phyloP scores from a whole-genome alignment of 2,888 invertebrate species.

The Megaustenia siamemsis region DNA sequence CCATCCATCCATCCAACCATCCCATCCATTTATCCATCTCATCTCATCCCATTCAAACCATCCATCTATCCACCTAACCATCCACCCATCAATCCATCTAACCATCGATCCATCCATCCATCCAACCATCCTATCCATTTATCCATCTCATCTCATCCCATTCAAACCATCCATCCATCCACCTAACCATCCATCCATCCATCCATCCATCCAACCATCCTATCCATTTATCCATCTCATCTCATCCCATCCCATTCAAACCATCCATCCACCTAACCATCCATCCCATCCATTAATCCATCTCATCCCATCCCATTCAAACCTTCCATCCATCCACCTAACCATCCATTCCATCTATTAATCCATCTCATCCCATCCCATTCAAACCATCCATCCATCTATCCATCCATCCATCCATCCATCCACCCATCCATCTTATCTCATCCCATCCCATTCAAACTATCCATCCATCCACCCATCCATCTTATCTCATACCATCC shows the following conservation, averaged over 20 bases:
- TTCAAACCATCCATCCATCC: not conserved
- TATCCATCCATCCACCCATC: no score
- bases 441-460: no score
- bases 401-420: no score
- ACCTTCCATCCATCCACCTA: no score
- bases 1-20: not conserved
- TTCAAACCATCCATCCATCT: no score
- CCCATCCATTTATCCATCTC: slow-evolving; percentile 6
- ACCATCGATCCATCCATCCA: not conserved
- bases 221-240: no score
- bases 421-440: no score
- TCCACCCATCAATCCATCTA: slow-evolving; percentile 3
- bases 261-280: not conserved
- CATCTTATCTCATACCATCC: no score
- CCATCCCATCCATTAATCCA: not conserved
- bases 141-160: no score
- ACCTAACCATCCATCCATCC: not conserved
- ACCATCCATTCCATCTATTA: no score
- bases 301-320: no score
- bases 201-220: slow-evolving; percentile 2
- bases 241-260: not conserved
- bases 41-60: not conserved
- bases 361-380: no score
- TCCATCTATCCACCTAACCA: slow-evolving; percentile 7
- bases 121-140: slow-evolving; percentile 3